Evolutionary conservation across 2,888 invertebrate species (phyloP).

Genomic region (Acrobasis consociella): DNA sequence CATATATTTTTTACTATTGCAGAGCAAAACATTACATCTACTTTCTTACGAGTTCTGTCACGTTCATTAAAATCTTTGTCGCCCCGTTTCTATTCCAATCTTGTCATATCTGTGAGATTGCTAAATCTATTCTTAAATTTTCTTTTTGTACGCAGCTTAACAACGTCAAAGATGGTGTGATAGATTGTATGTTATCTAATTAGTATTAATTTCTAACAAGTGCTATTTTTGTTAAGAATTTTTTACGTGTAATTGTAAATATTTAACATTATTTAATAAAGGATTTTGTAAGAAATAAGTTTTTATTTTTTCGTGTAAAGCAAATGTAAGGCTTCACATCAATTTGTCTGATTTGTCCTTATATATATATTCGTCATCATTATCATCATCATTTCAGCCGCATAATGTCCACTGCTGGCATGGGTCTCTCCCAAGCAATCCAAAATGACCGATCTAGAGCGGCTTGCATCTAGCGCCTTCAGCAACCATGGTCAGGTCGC

Average conservation of each 20-base stretch:
- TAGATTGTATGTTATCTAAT: constrained; percentile 40
- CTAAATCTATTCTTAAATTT: constrained; percentile 9
- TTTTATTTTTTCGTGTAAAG: not conserved
- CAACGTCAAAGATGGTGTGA: constrained; percentile 48
- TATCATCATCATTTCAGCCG: too few species aligned
- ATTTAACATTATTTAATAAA: constrained; percentile 60
- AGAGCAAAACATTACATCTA: too few species aligned
- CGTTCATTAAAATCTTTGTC: not conserved
- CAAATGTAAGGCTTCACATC: too few species aligned
- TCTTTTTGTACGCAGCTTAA: constrained; percentile 27
- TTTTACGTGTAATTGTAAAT: constrained; percentile 58
- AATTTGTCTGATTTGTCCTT: too few species aligned
- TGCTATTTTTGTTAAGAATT: constrained; percentile 55
- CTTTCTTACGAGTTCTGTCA: not conserved
- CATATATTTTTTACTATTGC: too few species aligned
- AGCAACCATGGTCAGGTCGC: too few species aligned
- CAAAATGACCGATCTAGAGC: too few species aligned
- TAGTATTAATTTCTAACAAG: constrained; percentile 38
- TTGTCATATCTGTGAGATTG: not conserved
- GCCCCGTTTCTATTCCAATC: constrained; percentile 1
- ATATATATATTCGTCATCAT: too few species aligned
- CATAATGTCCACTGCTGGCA: too few species aligned
- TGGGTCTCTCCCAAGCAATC: too few species aligned
- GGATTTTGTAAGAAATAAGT: constrained; percentile 48
- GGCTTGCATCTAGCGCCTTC: too few species aligned